phyloP scores from a whole-genome alignment of 2,888 invertebrate genomes.

The Drosophila pegasa region DNA sequence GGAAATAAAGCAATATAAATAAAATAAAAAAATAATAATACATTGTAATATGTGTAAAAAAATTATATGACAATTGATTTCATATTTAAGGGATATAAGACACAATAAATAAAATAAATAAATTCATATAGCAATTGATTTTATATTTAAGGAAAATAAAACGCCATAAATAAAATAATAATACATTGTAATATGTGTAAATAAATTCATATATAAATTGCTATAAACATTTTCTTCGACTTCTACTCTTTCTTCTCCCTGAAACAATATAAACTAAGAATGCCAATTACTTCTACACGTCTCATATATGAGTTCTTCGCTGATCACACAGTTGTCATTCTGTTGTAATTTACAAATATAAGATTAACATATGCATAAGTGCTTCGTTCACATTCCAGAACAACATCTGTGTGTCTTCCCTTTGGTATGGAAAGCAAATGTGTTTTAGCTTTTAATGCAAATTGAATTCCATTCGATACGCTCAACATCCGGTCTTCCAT shows the following conservation, averaged over 20 bases:
- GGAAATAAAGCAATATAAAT: too few species aligned
- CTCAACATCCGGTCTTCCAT: conserved; percentile 55
- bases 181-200: too few species aligned
- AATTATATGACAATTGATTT: too few species aligned
- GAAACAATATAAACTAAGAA: neutral
- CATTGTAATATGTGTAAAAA: too few species aligned
- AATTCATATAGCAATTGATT: too few species aligned
- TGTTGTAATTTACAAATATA: neutral
- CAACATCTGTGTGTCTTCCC: conserved; percentile 29
- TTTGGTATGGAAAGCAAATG: neutral
- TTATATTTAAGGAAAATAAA: too few species aligned
- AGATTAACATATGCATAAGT: conserved; percentile 25
- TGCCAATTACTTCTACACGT: neutral
- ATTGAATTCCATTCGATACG: conserved; percentile 38
- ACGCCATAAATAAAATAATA: too few species aligned
- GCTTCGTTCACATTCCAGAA: conserved; percentile 18
- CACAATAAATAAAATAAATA: too few species aligned
- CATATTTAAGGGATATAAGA: too few species aligned
- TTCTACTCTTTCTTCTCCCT: neutral
- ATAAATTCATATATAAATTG: too few species aligned
- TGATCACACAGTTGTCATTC: conserved; percentile 34
- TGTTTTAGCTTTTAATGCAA: conserved; percentile 43
- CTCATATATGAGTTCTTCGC: neutral
- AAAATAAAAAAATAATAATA: too few species aligned
- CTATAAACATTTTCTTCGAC: neutral